Evolutionary conservation across 2,113 vertebrate genomes (phyloP).

Genomic region (Pangasianodon gigas): DNA sequence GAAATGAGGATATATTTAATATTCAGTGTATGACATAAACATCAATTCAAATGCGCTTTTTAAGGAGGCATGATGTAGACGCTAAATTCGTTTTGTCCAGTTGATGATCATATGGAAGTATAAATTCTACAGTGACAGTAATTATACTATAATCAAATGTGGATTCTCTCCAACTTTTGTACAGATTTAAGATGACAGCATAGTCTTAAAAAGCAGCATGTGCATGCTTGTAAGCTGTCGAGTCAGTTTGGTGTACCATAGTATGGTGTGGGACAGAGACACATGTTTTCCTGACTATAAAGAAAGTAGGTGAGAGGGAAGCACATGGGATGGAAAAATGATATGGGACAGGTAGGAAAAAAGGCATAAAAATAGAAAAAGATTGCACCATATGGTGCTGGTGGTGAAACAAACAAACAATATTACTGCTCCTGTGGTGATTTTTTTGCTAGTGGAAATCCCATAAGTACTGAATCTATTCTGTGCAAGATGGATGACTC

Average conservation of each 20-base stretch:
- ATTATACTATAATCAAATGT: background rate
- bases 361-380: constrained; percentile 28
- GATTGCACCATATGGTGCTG: background rate
- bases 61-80: too few relatives aligned
- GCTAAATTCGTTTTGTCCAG: background rate
- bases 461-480: constrained; percentile 1
- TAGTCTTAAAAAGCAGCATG: background rate
- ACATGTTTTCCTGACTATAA: constrained; percentile 15
- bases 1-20: too few relatives aligned
- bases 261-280: constrained; percentile 36
- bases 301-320: constrained; percentile 40
- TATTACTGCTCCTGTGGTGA: background rate
- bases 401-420: constrained; percentile 22
- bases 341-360: background rate
- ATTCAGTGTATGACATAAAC: too few relatives aligned
- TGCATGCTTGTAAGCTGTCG: background rate
- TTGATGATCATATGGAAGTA: background rate
- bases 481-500: background rate
- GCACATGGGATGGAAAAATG: constrained; percentile 32
- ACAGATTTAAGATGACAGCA: background rate
- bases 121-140: background rate
- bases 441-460: constrained; percentile 3
- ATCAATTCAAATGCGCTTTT: too few relatives aligned
- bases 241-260: background rate
- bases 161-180: too few relatives aligned